Conservation (phyloP, 2,888 invertebrate species). For the Ommatoiulus sabulosus region DNA sequence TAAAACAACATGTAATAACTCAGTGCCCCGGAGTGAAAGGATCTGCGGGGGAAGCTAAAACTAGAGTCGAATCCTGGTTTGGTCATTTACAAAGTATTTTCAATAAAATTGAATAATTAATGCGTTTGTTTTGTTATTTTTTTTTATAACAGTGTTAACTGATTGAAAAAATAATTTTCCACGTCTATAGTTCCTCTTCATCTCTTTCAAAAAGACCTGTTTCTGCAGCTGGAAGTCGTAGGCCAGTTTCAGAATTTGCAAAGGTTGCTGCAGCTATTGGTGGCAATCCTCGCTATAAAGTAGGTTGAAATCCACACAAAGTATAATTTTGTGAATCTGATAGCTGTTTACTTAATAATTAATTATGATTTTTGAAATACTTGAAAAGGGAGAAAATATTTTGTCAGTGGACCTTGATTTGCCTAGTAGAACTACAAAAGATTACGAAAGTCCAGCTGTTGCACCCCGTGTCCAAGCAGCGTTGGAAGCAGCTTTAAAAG, state of each 20-base stretch:
- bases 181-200: constrained; percentile 47
- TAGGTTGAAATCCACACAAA: constrained; percentile 54
- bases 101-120: too few species aligned
- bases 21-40: too few species aligned
- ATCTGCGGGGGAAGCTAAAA: too few species aligned
- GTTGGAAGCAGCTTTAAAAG: constrained; percentile 75
- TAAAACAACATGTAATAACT: too few species aligned
- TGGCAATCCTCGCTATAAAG: constrained; percentile 69
- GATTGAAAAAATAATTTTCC: too few species aligned
- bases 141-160: too few species aligned
- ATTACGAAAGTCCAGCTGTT: constrained; percentile 78
- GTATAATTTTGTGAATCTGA: not conserved
- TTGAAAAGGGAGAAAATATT: constrained; percentile 78
- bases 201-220: constrained; percentile 72
- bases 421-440: constrained; percentile 80
- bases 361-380: constrained; percentile 57
- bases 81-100: too few species aligned
- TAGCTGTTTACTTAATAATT: not conserved
- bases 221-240: constrained; percentile 74
- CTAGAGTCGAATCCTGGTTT: too few species aligned
- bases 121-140: too few species aligned
- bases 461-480: constrained; percentile 80
- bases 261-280: constrained; percentile 72
- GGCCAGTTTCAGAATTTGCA: constrained; percentile 74
- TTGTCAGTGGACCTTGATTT: constrained; percentile 80